Evolutionary conservation across 2,888 invertebrate species (phyloP).

Genomic region (Drepanosiphum platanoidis): DNA sequence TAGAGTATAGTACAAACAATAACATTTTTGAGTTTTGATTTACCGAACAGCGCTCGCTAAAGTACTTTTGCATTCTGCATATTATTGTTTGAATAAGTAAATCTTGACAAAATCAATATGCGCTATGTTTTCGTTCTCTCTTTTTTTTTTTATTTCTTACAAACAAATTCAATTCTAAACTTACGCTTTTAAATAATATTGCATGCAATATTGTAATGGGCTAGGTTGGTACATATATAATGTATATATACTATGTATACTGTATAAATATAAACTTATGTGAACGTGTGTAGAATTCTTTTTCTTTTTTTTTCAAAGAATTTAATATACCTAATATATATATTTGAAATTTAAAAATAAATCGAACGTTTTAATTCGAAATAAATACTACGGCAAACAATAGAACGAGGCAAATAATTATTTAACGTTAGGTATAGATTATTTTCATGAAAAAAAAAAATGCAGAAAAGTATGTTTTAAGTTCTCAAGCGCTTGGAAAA

Average conservation of each 20-base stretch:
- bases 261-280: background rate
- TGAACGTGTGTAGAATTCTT: background rate
- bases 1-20: conserved; percentile 21
- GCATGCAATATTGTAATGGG: conserved; percentile 1
- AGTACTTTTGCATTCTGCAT: conserved; percentile 33
- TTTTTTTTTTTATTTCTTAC: background rate
- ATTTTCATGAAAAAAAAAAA: too few relatives aligned
- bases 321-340: too few relatives aligned
- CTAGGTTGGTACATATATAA: background rate
- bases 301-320: background rate
- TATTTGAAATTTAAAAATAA: background rate
- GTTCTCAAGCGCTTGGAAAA: too few relatives aligned
- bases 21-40: conserved; percentile 50
- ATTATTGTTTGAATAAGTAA: conserved; percentile 54
- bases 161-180: conserved; percentile 36
- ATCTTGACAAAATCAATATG: conserved; percentile 45
- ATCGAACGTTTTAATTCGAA: background rate
- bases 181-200: conserved; percentile 36
- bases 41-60: conserved; percentile 13
- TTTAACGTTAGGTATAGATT: too few relatives aligned
- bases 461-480: too few relatives aligned
- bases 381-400: background rate
- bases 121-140: conserved; percentile 12
- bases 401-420: too few relatives aligned
- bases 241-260: background rate